Conservation (phyloP, 2,797 vertebrate genomes). For the Caiman crocodilus region DNA sequence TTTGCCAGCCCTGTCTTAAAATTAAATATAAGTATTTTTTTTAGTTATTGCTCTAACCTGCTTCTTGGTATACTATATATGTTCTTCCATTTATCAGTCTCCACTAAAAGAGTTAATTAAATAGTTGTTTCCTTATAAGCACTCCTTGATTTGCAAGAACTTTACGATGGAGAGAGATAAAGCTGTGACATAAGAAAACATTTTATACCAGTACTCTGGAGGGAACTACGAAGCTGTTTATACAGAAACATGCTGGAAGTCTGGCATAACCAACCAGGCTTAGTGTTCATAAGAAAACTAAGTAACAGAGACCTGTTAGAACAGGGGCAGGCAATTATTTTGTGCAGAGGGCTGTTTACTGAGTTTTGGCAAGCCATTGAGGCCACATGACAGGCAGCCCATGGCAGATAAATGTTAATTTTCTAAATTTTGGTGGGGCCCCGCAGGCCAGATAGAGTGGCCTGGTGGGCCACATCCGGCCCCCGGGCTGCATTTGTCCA, state of each 20-base stretch:
- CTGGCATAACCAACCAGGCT: background rate
- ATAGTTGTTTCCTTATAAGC: background rate
- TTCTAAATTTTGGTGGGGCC: too few species aligned
- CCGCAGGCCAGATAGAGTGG: too few species aligned
- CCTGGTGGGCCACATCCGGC: too few species aligned
- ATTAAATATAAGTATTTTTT: too few species aligned
- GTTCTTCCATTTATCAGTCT: background rate
- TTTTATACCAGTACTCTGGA: background rate
- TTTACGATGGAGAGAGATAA: background rate
- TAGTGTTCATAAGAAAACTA: background rate
- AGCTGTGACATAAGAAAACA: background rate
- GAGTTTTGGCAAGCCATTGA: too few species aligned
- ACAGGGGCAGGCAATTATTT: background rate
- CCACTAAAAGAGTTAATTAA: background rate
- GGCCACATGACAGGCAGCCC: too few species aligned
- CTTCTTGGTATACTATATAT: background rate
- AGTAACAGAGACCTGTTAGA: background rate
- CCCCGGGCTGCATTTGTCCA: too few species aligned
- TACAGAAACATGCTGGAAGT: background rate
- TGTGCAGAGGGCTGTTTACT: too few species aligned
- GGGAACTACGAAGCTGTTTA: background rate
- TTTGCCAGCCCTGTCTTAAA: too few species aligned
- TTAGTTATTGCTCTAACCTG: background rate
- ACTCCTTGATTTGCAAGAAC: background rate
- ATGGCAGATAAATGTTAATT: too few species aligned